These are phyloP conservation scores for Thomomys bottae DNA, from an alignment of 2,113 vertebrate genomes.

Conservation along the genomic window DNA sequence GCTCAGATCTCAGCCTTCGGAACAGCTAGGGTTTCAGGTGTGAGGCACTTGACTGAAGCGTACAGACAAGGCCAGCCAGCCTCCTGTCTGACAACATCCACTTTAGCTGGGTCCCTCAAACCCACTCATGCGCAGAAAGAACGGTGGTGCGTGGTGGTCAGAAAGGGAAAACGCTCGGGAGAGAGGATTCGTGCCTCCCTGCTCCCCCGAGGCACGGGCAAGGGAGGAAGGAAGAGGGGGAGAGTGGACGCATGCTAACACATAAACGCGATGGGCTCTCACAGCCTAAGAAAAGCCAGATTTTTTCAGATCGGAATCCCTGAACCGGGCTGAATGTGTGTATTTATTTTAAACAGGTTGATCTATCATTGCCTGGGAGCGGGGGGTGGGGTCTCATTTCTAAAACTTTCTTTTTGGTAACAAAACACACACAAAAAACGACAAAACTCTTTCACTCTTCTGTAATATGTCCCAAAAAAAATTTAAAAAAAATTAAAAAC, in stretches of 20 bases:
- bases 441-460: not conserved
- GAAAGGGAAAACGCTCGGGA: not conserved
- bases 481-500: too few relatives aligned
- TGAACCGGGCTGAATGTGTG: not conserved
- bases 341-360: not conserved
- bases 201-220: not conserved
- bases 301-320: not conserved
- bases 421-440: too few relatives aligned
- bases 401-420: conserved; percentile 19
- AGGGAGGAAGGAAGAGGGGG: not conserved
- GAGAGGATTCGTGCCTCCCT: not conserved
- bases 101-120: not conserved
- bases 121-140: too few relatives aligned
- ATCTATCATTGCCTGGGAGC: not conserved
- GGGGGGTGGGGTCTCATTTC: not conserved
- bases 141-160: too few relatives aligned
- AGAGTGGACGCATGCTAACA: not conserved
- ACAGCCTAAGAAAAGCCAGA: not conserved
- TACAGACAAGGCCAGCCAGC: not conserved
- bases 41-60: not conserved
- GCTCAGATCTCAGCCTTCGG: too few relatives aligned
- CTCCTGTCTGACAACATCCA: not conserved
- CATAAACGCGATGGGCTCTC: not conserved
- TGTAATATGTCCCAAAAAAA: too few relatives aligned
- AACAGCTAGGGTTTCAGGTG: not conserved